phyloP scores from a whole-genome alignment of 2,888 invertebrate species.

The Agonum fuliginosum region DNA sequence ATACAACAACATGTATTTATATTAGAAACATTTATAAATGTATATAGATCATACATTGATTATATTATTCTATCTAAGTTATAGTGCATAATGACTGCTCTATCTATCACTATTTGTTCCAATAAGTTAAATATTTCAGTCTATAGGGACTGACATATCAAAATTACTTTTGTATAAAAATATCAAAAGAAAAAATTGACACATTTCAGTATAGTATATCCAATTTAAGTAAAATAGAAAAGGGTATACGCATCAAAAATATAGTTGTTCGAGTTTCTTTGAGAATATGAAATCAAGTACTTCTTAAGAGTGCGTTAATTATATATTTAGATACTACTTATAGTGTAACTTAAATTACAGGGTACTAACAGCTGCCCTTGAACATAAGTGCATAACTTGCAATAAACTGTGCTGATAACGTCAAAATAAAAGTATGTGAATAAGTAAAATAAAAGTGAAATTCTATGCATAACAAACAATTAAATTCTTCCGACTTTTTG shows the following conservation, averaged over 20 bases:
- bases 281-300: constrained; percentile 27
- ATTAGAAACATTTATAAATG: constrained; percentile 17
- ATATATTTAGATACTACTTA: not conserved
- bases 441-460: constrained; percentile 23
- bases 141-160: constrained; percentile 38
- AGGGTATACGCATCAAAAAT: constrained; percentile 50
- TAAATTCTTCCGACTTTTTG: constrained; percentile 8
- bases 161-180: constrained; percentile 55
- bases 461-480: constrained; percentile 7
- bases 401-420: constrained; percentile 47
- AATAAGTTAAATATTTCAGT: constrained; percentile 38
- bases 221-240: constrained; percentile 50
- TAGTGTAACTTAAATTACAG: constrained; percentile 16
- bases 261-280: constrained; percentile 45
- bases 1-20: constrained; percentile 41
- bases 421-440: constrained; percentile 43
- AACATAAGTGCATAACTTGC: constrained; percentile 47
- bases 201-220: constrained; percentile 40
- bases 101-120: constrained; percentile 23
- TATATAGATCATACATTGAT: constrained; percentile 13
- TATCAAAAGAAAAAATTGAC: constrained; percentile 59
- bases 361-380: constrained; percentile 26
- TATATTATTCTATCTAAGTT: constrained; percentile 31
- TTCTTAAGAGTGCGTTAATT: not conserved
- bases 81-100: constrained; percentile 30